Evolutionary conservation across 2,113 vertebrate genomes (phyloP).

Genomic region (Salvelinus fontinalis): DNA sequence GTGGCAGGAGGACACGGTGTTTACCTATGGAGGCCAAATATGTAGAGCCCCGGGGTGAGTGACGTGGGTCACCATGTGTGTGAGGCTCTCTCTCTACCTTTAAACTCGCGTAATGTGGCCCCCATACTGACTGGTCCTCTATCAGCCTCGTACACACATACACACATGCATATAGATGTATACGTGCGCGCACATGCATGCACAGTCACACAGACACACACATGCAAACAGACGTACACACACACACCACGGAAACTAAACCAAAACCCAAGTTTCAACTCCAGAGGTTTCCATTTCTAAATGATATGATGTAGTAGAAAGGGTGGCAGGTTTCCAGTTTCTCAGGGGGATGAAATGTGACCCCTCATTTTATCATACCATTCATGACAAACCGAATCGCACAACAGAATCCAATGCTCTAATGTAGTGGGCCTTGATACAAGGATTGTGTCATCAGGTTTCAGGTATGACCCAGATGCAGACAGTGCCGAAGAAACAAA

Average conservation of each 20-base stretch:
- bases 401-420: not conserved
- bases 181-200: not conserved
- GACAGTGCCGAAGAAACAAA: too few relatives aligned
- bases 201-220: not conserved
- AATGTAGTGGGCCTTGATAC: not conserved
- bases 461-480: not conserved
- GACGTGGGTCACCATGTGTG: constrained; percentile 18
- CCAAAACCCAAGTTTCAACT: not conserved
- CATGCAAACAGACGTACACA: not conserved
- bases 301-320: not conserved
- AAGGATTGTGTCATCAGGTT: not conserved
- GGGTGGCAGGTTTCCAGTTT: not conserved
- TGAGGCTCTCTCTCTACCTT: not conserved
- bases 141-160: constrained; percentile 2
- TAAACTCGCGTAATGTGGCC: constrained; percentile 27
- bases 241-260: not conserved
- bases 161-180: not conserved
- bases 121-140: not conserved
- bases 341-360: not conserved
- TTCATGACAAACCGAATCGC: not conserved
- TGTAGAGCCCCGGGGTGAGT: not conserved
- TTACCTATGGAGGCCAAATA: constrained; percentile 19
- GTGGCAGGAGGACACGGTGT: constrained; percentile 8
- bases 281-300: not conserved
- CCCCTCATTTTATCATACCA: not conserved